Conservation (phyloP, 1,140 invertebrate species). For the Ips typographus region DNA sequence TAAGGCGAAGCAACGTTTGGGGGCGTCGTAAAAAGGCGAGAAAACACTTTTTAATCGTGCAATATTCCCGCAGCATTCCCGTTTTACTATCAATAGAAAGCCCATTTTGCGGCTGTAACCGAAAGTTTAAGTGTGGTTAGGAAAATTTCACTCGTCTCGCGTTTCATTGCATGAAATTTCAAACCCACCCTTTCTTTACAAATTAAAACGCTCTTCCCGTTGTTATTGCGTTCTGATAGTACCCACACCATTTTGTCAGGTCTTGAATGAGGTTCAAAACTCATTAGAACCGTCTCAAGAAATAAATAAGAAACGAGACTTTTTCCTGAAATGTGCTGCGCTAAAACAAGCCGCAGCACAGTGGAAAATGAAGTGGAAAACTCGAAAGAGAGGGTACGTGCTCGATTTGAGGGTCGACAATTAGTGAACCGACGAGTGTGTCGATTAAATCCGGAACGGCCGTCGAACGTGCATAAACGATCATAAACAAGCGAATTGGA, state of each 20-base stretch:
- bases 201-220: too few relatives aligned
- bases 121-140: slow-evolving; percentile 19
- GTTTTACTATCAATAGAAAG: slow-evolving; percentile 31
- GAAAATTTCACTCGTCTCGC: slow-evolving; percentile 11
- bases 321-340: too few relatives aligned
- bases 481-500: slow-evolving; percentile 38
- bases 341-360: too few relatives aligned
- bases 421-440: slow-evolving; percentile 19
- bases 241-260: too few relatives aligned
- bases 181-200: too few relatives aligned
- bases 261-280: too few relatives aligned
- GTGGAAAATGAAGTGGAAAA: background rate
- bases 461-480: slow-evolving; percentile 34
- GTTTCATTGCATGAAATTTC: background rate
- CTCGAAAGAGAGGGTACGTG: slow-evolving; percentile 11
- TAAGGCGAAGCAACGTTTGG: slow-evolving; percentile 13
- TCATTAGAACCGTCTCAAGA: too few relatives aligned
- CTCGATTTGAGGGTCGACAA: slow-evolving; percentile 16
- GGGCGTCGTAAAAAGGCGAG: slow-evolving; percentile 23
- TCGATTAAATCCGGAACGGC: slow-evolving; percentile 24
- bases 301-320: too few relatives aligned
- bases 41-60: slow-evolving; percentile 28
- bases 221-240: too few relatives aligned
- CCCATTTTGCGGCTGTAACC: slow-evolving; percentile 19
- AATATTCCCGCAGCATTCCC: slow-evolving; percentile 22